Base-by-base conservation (phyloP, 1,140 invertebrate genomes). In the Arion vulgaris region DNA sequence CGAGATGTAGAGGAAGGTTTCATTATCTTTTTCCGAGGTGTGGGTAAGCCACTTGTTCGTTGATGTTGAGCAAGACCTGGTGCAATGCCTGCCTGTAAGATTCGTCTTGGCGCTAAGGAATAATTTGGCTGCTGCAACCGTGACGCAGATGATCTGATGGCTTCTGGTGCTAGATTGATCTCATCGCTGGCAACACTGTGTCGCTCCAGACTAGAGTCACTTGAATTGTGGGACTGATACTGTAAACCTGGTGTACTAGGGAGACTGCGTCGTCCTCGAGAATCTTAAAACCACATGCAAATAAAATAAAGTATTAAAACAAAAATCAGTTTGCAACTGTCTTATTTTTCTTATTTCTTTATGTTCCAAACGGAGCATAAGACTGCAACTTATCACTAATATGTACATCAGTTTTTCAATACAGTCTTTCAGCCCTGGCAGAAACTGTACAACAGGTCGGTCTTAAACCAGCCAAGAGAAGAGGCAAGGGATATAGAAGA, bases 171-270 rank as follows among this genome's bases (percentile, higher is more conserved):
- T 34, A 71, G 41, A 38, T 80, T 80, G 66, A 71, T 71, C 78
- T 80, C 78, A 36, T 80, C 78, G 32, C 78, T 80, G 28, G 17
- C 38, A 38, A 80, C 78, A n/a, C 78, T 80, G 78, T 80, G 66
- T 9, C 78, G 36, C 28, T 80, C 78, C 39, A 80, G 39, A 51
- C 78, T 80, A 23, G 78, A 80, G 78, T 80, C 78, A 34, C 62
- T 71, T 11, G 78, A 80, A 41, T 80, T 80, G 66, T 80, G 78
- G 39, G 78, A 80, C 66, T 51, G 66, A 41, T 80, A 71, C 5
- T 80, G 78, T 39, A 80, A 51, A 45, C 45, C 68, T 45, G 78
- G 62, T 17, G 41, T 38, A 9, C 34, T 2, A 5, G 62, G 68
- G 26, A 71, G 78, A 51, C 41, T 80, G 19, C 78, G 78, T 28